Conservation (phyloP, 2,797 vertebrate species). For the Falco cherrug region DNA sequence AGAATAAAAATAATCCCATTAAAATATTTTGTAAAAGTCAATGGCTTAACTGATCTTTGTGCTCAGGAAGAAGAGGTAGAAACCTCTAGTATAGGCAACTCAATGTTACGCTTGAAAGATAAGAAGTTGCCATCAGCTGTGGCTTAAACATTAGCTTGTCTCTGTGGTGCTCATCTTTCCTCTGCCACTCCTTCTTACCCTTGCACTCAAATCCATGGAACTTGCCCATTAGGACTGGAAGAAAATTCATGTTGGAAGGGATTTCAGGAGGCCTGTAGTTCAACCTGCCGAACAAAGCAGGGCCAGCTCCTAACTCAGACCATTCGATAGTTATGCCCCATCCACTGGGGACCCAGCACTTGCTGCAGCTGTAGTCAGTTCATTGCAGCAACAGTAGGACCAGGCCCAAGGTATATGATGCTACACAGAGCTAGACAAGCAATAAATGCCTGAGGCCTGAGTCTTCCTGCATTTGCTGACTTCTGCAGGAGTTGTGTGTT, state of each 20-base stretch:
- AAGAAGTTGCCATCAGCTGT: background rate
- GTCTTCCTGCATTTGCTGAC: background rate
- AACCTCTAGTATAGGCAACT: background rate
- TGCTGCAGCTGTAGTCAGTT: background rate
- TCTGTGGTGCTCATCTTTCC: background rate
- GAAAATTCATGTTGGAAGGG: background rate
- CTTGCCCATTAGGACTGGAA: background rate
- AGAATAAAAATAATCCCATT: background rate
- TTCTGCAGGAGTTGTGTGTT: background rate
- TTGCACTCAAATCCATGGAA: background rate
- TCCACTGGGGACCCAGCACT: background rate
- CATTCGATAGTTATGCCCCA: background rate
- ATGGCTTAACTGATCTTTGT: background rate
- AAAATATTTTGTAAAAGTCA: background rate
- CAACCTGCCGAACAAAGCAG: background rate
- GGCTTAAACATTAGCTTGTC: background rate
- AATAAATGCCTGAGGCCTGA: conserved; percentile 31
- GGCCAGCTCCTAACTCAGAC: background rate
- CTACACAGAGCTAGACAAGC: background rate
- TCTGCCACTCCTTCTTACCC: background rate
- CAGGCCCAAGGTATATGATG: background rate
- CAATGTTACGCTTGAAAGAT: background rate
- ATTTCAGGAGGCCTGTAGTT: background rate
- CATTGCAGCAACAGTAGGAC: background rate
- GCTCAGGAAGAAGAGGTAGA: background rate